Percentiles rank a stretch among this genome's conserved stretches.
phyloP scores from a whole-genome alignment of 2,113 vertebrate genomes.

The Cinclus mexicanus region DNA sequence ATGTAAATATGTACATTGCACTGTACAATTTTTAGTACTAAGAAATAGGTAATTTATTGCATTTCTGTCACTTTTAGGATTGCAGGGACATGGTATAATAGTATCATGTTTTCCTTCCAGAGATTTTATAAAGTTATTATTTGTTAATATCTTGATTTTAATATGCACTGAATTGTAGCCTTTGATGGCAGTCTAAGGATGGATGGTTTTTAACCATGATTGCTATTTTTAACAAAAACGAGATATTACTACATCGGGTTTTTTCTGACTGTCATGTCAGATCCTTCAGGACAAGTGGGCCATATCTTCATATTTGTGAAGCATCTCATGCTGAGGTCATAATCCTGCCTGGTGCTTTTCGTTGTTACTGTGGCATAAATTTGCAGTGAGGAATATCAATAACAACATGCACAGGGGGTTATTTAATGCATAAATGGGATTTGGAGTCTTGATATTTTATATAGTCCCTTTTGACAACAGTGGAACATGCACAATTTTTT shows the following conservation, averaged over 20 bases:
- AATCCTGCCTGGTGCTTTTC: neutral
- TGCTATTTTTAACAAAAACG: neutral
- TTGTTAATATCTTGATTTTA: slow-evolving; percentile 27
- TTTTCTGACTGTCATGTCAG: neutral
- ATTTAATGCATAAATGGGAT: neutral
- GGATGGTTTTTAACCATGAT: no score
- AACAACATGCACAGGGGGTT: neutral
- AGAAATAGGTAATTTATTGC: slow-evolving; percentile 47
- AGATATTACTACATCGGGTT: neutral
- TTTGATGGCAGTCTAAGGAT: slow-evolving; percentile 3
- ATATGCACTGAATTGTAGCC: neutral
- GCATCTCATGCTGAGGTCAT: neutral
- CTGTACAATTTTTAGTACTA: slow-evolving; percentile 47
- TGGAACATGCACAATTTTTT: neutral
- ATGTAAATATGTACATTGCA: neutral
- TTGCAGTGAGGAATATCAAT: neutral
- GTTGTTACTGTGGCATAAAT: neutral
- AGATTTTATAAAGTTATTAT: slow-evolving; percentile 44
- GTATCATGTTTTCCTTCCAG: slow-evolving; percentile 45
- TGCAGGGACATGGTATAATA: neutral
- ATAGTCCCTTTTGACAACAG: neutral
- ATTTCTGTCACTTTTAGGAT: slow-evolving; percentile 57
- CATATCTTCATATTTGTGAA: neutral
- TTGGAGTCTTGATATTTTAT: neutral
- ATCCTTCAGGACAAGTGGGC: neutral